Base-by-base conservation (phyloP, 2,113 vertebrate genomes). In the Callaeas wilsoni region DNA sequence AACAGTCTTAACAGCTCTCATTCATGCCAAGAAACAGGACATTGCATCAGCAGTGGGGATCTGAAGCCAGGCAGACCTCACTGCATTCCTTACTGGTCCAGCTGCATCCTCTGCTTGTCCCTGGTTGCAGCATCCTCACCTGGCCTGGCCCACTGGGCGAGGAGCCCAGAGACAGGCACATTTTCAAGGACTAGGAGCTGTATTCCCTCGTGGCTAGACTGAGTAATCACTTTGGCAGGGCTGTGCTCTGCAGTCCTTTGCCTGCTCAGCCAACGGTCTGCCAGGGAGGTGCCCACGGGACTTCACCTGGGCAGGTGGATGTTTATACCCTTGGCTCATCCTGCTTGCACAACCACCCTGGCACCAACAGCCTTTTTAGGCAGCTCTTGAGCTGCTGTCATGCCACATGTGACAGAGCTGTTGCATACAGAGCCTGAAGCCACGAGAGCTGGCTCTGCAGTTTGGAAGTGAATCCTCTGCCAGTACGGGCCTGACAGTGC, bases 81-180 rank as follows among this genome's bases (percentile, higher is more conserved):
- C 9, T 32, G 77, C 64, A 30, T 19, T 76, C 39, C 59, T 13
- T 25, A 52, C 53, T 13, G 49, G 11, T 26, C 75, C 65, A 25
- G 62, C 65, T 84, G 65, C 87, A 32, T 62, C 41, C 62, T 63
- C 59, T 57, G 57, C 56, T 67, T 25, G 42, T 29, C 68, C 59
- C 42, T 62, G 60, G 13, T 41, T 73, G 87, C 75, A 76, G 74
- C 49, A 56, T 25, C 73, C 78, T 50, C 68, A 75, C 85, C 88
- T 62, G 70, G 57, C 53, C 69, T 15, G 39, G 56, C 63, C 27
- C 6, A 3, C 32, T 49, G 59, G 50, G 50, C 0, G 0, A 59
- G 55, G 11, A 81, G 68, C 59, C 44, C 5, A 0, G 49, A 49
- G 25, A 52, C 0, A 29, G 65, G 44, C 64, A 46, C 0, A 0